A percentile compares a stretch with the other conserved stretches of the same genome.
Conservation (phyloP, 2,888 invertebrate genomes). For the Dendrolimus houi region DNA sequence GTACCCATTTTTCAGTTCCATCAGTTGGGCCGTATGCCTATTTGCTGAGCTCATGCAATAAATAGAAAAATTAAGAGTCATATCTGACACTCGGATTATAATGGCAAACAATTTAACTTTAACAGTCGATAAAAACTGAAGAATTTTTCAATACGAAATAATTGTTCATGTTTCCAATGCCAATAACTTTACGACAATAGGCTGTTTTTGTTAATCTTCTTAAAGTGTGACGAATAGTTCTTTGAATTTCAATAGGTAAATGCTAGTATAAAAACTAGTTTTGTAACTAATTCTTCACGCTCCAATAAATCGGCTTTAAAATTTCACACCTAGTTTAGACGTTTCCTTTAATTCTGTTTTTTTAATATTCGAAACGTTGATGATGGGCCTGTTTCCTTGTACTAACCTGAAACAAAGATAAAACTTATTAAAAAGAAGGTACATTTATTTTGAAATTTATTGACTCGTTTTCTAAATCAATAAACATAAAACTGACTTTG, state of each 20-base stretch:
- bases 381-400: conserved; percentile 11
- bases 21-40: too few relatives aligned
- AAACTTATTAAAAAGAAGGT: conserved; percentile 10
- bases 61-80: too few relatives aligned
- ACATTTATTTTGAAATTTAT: too few relatives aligned
- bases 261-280: conserved; percentile 18
- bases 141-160: background rate
- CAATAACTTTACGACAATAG: conserved; percentile 7
- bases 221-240: conserved; percentile 11
- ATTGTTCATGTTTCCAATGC: background rate
- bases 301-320: conserved; percentile 19
- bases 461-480: too few relatives aligned
- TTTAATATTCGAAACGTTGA: conserved; percentile 3
- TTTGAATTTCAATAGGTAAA: conserved; percentile 18
- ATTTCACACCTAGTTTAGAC: conserved; percentile 16
- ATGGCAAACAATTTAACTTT: background rate
- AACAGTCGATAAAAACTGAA: background rate
- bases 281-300: conserved; percentile 12
- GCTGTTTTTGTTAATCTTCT: conserved; percentile 19
- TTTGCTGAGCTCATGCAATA: too few relatives aligned
- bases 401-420: conserved; percentile 31
- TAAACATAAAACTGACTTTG: too few relatives aligned
- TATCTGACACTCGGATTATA: background rate
- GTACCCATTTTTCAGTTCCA: too few relatives aligned
- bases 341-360: conserved; percentile 6